Base-by-base conservation (phyloP, 2,113 vertebrate species). In the Actenoides hombroni region DNA sequence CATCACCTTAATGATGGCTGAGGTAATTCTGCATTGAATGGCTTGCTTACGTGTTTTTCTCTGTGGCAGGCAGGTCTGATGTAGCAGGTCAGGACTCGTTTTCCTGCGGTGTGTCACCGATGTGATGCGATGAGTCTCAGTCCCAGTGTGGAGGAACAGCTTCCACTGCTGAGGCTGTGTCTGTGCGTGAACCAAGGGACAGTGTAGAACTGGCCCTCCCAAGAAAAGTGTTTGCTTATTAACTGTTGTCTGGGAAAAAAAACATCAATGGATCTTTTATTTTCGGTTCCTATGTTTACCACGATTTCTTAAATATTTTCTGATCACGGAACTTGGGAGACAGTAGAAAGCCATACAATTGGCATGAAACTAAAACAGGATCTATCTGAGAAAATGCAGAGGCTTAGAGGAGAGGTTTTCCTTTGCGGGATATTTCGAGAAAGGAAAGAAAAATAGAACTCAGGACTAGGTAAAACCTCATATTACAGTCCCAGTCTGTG, bases 341-440 rank as follows among this genome's bases (percentile, higher is more conserved):
- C 33, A 40, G 31, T 61, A 65, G 76, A 86, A 95, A 89, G 35
- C 44, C 21, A 15, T 63, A 25, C 16, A 56, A 68, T 26, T 70
- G 68, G 8, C 21, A 16, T 35, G 31, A 68, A 90, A 75, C 51
- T 71, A 83, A 86, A 91, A 39, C 0, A 0, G 39, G 28, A 46
- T 74, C 73, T 91, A 63, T 93, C 95, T 96, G 88, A 94, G 88
- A 95, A 96, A 95, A 94, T 69, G 93, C 93, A 93, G 89, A 96
- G 67, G 39, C 57, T 80, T 76, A 57, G 48, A 93, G 57, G 49
- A 84, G 77, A 92, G 53, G 24, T 86, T 97, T 96, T 93, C 19
- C 48, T 81, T 93, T 89, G 42, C 83, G 90, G 57, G 48, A 84
- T 65, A n/a, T 96, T 96, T 96, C 92, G 92, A 83, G 82, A 90